These are phyloP conservation scores for Callimorpha dominula DNA, from an alignment of 2,888 invertebrate species.

Conservation along the genomic window DNA sequence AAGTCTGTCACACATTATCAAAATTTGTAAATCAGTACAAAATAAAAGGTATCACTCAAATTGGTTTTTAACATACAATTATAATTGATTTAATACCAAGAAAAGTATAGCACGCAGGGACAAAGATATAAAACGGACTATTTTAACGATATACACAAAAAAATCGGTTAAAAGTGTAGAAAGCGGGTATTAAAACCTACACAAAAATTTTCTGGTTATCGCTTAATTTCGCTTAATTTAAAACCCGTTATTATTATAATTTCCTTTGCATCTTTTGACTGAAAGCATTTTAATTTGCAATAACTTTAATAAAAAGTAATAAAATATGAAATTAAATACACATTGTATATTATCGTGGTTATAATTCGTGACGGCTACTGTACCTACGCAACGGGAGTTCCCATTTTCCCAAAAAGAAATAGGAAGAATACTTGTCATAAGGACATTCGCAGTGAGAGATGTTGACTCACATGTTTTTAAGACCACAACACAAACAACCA, in stretches of 20 bases:
- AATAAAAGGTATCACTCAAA: not conserved
- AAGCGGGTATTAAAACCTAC: not conserved
- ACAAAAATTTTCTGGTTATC: too few species aligned
- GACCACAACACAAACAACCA: conserved; percentile 19
- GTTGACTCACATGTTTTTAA: conserved; percentile 44
- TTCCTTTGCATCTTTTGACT: not conserved
- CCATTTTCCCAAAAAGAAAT: conserved; percentile 30
- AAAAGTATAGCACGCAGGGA: not conserved
- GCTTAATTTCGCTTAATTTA: too few species aligned
- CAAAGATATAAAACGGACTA: not conserved
- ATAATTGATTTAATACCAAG: not conserved
- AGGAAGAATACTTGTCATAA: not conserved
- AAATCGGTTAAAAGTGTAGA: not conserved
- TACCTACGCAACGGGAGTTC: conserved; percentile 23
- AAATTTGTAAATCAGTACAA: not conserved
- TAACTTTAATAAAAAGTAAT: not conserved
- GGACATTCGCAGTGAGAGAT: conserved; percentile 54
- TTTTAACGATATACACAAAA: too few species aligned
- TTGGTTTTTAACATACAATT: not conserved
- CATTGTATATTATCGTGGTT: too few species aligned
- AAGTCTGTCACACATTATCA: not conserved
- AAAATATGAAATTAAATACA: not conserved
- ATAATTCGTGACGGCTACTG: not conserved
- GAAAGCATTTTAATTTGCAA: not conserved
- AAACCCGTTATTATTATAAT: not conserved